Conservation (phyloP, 2,888 invertebrate species). For the Drosophila quinaria region DNA sequence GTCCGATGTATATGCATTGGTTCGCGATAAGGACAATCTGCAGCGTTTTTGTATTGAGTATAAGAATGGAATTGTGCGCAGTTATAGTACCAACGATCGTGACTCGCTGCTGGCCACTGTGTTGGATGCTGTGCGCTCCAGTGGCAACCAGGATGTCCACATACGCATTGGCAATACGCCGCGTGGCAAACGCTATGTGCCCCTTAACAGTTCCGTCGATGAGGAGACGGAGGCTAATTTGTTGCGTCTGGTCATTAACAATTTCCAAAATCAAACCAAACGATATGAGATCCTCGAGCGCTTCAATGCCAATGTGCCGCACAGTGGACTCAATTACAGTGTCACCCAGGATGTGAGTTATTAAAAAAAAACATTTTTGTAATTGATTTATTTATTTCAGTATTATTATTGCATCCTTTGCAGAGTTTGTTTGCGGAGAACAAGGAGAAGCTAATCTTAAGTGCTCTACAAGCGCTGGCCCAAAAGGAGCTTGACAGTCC, state of each 20-base stretch:
- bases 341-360: constrained; percentile 96
- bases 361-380: background rate
- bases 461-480: constrained; percentile 94
- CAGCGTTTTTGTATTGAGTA: constrained; percentile 98
- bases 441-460: constrained; percentile 98
- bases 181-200: constrained; percentile 95
- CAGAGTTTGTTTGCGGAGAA: constrained; percentile 99
- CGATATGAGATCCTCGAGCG: constrained; percentile 94
- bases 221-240: constrained; percentile 98
- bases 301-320: constrained; percentile 99
- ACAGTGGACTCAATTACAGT: constrained; percentile 98
- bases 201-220: constrained; percentile 95
- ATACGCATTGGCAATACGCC: constrained; percentile 94
- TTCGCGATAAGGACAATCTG: constrained; percentile 95
- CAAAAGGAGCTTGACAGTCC: constrained; percentile 90
- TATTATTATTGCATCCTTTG: constrained; percentile 48
- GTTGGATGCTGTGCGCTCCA: constrained; percentile 97
- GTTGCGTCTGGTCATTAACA: constrained; percentile 87
- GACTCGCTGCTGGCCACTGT: constrained; percentile 98
- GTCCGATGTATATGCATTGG: constrained; percentile 95
- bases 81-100: constrained; percentile 96
- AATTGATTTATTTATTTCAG: too few species aligned
- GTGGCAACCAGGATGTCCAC: constrained; percentile 98
- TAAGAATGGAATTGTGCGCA: constrained; percentile 94
- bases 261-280: constrained; percentile 87